These are phyloP conservation scores for Tachyglossus aculeatus DNA, from an alignment of 2,797 vertebrate genomes.

Conservation along the genomic window DNA sequence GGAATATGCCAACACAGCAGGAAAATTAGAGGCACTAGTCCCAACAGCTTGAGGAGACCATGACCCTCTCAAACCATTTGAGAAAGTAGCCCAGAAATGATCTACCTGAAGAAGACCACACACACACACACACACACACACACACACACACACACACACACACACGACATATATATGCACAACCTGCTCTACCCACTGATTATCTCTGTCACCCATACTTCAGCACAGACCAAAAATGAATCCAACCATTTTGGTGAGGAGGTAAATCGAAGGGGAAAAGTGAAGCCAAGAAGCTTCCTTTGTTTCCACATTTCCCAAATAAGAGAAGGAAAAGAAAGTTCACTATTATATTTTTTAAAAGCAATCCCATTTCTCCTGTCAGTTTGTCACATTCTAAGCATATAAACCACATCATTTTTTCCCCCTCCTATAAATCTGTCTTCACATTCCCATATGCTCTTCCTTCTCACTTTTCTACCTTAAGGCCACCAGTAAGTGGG, in stretches of 20 bases:
- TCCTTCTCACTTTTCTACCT: background rate
- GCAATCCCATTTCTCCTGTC: slow-evolving; percentile 1
- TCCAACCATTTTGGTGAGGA: background rate
- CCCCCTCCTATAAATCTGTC: background rate
- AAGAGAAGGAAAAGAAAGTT: slow-evolving; percentile 54
- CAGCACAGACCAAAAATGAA: background rate
- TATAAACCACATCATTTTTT: background rate
- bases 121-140: background rate
- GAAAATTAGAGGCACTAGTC: slow-evolving; percentile 22
- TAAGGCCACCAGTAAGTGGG: background rate
- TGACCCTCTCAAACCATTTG: background rate
- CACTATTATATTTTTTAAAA: slow-evolving; percentile 8
- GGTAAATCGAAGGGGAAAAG: slow-evolving; percentile 16
- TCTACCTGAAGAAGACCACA: slow-evolving; percentile 23
- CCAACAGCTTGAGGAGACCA: background rate
- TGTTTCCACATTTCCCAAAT: slow-evolving; percentile 54
- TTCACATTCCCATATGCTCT: background rate
- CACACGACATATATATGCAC: background rate
- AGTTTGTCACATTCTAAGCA: slow-evolving; percentile 12
- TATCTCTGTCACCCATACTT: background rate
- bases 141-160: background rate
- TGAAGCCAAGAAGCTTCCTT: slow-evolving; percentile 58
- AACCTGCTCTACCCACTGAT: no score
- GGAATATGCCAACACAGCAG: slow-evolving; percentile 30
- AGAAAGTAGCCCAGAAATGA: background rate